Evolutionary conservation across 2,113 vertebrate species (phyloP), one percentile per base, ranked within the genome.

Genomic region (Myiagra hebetior): DNA sequence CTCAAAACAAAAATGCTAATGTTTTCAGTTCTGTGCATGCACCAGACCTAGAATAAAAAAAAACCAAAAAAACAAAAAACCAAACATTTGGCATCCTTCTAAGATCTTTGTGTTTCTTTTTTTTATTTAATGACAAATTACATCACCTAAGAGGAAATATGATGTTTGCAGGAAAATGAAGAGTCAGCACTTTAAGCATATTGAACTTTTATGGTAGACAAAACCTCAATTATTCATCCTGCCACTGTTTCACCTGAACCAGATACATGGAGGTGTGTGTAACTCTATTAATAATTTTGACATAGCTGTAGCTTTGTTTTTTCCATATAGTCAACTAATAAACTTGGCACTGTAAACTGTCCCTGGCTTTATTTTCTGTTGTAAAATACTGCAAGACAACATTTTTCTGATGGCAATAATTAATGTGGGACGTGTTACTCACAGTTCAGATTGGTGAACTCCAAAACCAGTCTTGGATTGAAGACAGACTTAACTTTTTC

Each of bases 251-350:
- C 46, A 91, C 55, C 83, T 89, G 52, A 88, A 62, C 35, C 46
- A 87, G 91, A 93, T 87, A 26, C 42, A 85, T 2, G 2, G 46
- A 93, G 11, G 22, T 68, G 28, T 70, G 57, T 87, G 41, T 21
- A 62, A 41, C 70, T 77, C 74, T 87, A 93, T 93, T 92, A 93
- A 95, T 93, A 95, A 92, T 89, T 88, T 74, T 94, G 83, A 87
- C 67, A 74, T 7, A 87, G 35, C 19, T 59, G 21, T 79, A 88
- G 41, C 33, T 84, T 88, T 78, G 33, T 2, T 37, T 89, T 96
- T 62, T 52, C 42, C 17, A 19, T 84, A 19, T 16, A 73, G 33
- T 46, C 67, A 96, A 33, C 56, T 68, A 63, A 75, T 68, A 62
- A 92, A 90, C 68, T 81, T 77, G 39, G 59, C 62, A 63, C 30